Conservation (phyloP, 2,888 invertebrate genomes). For the Oeneis ivallda region DNA sequence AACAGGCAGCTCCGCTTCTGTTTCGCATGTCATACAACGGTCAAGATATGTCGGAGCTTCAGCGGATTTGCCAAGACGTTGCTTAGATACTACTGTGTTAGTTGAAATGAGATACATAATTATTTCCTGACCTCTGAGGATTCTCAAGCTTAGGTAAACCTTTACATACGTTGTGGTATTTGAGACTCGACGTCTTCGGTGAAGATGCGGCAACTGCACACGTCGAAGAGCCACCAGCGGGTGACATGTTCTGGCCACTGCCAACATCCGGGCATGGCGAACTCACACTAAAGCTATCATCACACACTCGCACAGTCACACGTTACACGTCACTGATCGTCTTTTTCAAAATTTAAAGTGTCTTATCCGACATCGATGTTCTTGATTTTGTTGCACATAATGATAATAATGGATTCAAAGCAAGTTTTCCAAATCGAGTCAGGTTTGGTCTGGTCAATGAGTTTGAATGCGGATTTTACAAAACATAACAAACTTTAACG, state of each 20-base stretch:
- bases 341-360: neutral
- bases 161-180: slow-evolving; percentile 71
- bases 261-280: slow-evolving; percentile 76
- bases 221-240: slow-evolving; percentile 84
- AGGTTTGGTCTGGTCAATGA: neutral
- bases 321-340: neutral
- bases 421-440: neutral
- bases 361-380: neutral
- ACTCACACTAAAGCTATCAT: slow-evolving; percentile 40
- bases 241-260: slow-evolving; percentile 81
- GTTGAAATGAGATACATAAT: too few species aligned
- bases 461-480: neutral
- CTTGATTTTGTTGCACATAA: neutral
- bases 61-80: too few species aligned
- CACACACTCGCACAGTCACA: slow-evolving; percentile 18
- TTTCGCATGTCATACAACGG: too few species aligned
- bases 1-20: too few species aligned
- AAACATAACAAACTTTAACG: too few species aligned
- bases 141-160: neutral
- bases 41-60: too few species aligned
- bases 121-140: neutral
- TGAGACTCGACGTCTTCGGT: slow-evolving; percentile 70
- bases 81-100: too few species aligned
- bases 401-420: neutral
- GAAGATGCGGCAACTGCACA: slow-evolving; percentile 81